Evolutionary conservation across 2,113 vertebrate species (phyloP).

Genomic region (Podarcis muralis): DNA sequence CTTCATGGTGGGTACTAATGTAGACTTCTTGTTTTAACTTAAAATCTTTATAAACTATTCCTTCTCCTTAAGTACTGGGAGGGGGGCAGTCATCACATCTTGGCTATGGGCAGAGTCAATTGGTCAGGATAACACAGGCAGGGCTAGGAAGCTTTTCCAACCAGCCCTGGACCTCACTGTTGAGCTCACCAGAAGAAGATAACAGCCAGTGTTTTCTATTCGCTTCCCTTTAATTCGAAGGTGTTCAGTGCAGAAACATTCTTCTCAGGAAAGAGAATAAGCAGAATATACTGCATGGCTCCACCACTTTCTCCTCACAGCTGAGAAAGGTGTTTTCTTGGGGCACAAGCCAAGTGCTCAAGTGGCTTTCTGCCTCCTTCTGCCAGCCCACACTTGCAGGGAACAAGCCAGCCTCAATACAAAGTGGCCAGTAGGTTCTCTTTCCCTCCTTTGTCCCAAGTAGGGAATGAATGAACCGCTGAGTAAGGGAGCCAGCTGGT

Average conservation of each 20-base stretch:
- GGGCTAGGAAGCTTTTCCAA: neutral
- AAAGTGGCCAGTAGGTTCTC: neutral
- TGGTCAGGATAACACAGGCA: neutral
- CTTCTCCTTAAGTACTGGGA: neutral
- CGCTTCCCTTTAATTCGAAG: neutral
- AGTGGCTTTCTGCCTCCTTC: neutral
- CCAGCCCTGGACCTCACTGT: neutral
- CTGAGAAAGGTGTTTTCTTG: neutral
- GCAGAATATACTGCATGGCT: neutral
- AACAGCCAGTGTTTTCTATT: neutral
- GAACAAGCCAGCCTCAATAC: neutral
- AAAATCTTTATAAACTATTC: neutral
- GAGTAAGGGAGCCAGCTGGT: neutral
- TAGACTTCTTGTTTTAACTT: neutral
- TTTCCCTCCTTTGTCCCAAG: neutral
- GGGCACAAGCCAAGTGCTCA: neutral
- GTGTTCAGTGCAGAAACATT: neutral
- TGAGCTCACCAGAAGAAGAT: neutral
- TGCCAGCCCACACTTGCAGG: neutral
- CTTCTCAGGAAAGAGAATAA: neutral
- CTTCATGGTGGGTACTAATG: neutral
- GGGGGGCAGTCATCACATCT: no score
- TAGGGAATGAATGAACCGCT: neutral
- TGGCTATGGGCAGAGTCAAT: neutral
- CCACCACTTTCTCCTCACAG: no score